phyloP scores from a whole-genome alignment of 2,113 vertebrate genomes.

The Carettochelys insculpta region DNA sequence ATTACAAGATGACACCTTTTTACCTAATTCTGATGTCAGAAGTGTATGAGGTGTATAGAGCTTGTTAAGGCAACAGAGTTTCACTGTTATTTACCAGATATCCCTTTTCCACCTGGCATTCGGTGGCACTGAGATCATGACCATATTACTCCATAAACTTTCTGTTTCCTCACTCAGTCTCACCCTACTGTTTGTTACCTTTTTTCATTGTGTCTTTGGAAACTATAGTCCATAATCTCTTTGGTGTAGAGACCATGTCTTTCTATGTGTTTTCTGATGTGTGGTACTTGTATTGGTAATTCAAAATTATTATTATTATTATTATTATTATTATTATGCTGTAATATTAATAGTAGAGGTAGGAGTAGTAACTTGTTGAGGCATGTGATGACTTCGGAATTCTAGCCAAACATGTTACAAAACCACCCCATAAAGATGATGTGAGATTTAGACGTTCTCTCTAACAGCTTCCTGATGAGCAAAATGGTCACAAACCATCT shows the following conservation, averaged over 20 bases:
- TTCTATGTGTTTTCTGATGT: slow-evolving; percentile 27
- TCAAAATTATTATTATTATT: slow-evolving; percentile 25
- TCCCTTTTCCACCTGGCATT: neutral
- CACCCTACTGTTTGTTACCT: neutral
- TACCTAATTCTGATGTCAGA: neutral
- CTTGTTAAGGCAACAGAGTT: neutral
- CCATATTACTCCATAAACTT: neutral
- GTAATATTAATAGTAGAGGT: too few species aligned
- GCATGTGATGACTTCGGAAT: slow-evolving; percentile 15
- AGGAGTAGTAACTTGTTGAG: neutral
- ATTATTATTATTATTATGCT: too few species aligned
- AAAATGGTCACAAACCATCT: slow-evolving; percentile 3
- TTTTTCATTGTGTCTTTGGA: neutral
- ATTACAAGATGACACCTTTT: neutral
- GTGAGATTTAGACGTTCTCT: neutral
- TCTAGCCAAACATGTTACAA: neutral
- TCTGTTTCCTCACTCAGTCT: neutral
- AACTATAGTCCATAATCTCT: neutral
- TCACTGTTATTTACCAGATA: neutral
- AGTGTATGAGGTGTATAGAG: neutral
- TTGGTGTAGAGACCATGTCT: neutral
- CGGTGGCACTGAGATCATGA: neutral
- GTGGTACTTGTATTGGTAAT: neutral
- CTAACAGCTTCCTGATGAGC: neutral
- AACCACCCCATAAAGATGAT: neutral